Base-by-base conservation (phyloP, 1,140 invertebrate genomes). In the Arion vulgaris region DNA sequence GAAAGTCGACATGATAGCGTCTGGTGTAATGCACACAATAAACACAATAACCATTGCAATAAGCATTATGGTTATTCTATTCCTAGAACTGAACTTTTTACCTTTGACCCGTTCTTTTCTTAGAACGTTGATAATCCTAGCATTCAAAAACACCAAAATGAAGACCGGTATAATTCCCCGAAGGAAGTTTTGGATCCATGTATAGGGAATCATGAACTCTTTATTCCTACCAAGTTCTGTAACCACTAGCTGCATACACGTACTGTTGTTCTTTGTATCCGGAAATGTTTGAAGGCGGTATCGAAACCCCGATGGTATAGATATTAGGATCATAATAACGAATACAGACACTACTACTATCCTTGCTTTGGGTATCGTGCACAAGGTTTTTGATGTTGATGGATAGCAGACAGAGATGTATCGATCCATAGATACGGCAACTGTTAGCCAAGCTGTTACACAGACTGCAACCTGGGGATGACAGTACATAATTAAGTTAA, bases 351-450 rank as follows among this genome's bases (percentile, higher is more conserved):
- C 84, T 83, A 88, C 88, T 11, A 89, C 87, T n/a, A 89, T 81
- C 34, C 87, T 80, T 2, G 91, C 90, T 11, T 86, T 80, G 17
- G 85, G 78, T 19, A 91, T 87, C 0, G 97, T 99, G 92, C 98
- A 99, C 38, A 98, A 94, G 0, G 96, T 96, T 74, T 96, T 94
- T 0, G 97, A 97, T 80, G 94, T 94, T 15, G 98, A 93, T 0
- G 97, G 97, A 92, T 98, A 96, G 90, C 97, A 99, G 0, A 99
- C 97, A 0, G 97, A 97, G 66, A 99, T 96, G 93, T 97, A 99
- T 66, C 98, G 94, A 92, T 99, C 98, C 84, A 98, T 94, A 0
- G 98, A 98, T 23, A 99, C 97, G 0, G 96, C 96, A 62, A 99
- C 94, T 0, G 98, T 99, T 86, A 98, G 94, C 93, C 99, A 99